Percentiles rank a stretch among this genome's conserved stretches.
Conservation (phyloP, 2,797 vertebrate genomes). For the Centroberyx gerrardi region DNA sequence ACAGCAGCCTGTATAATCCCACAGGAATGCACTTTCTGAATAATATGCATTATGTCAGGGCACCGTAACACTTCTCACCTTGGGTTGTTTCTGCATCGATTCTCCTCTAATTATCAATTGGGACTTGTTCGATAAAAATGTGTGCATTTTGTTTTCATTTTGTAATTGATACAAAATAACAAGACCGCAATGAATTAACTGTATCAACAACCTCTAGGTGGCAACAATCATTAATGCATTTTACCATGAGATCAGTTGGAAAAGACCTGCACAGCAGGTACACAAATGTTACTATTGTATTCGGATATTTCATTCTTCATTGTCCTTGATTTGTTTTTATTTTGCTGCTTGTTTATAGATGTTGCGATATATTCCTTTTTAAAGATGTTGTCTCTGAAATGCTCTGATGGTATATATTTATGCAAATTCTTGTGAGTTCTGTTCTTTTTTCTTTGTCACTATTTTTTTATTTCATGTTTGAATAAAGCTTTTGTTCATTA, state of each 20-base stretch:
- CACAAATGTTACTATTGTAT: slow-evolving; percentile 48
- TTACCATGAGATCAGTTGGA: slow-evolving; percentile 37
- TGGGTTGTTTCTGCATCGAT: slow-evolving; percentile 36
- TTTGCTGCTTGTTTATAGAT: slow-evolving; percentile 77
- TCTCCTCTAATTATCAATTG: slow-evolving; percentile 28
- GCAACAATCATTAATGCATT: slow-evolving; percentile 59
- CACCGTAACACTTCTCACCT: slow-evolving; percentile 55
- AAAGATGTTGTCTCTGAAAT: slow-evolving; percentile 72
- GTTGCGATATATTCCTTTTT: slow-evolving; percentile 72
- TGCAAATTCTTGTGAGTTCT: slow-evolving; percentile 81
- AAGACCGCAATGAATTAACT: slow-evolving; percentile 42
- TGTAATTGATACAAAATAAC: slow-evolving; percentile 29
- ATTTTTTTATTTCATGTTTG: slow-evolving; percentile 71
- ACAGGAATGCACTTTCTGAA: slow-evolving; percentile 61
- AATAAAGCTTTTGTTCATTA: slow-evolving; percentile 85
- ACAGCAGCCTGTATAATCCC: slow-evolving; percentile 66
- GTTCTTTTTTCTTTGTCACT: slow-evolving; percentile 66
- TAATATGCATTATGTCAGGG: slow-evolving; percentile 51
- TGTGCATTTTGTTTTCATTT: slow-evolving; percentile 37
- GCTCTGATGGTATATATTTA: slow-evolving; percentile 85
- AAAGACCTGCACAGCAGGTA: slow-evolving; percentile 62
- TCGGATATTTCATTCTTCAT: slow-evolving; percentile 59
- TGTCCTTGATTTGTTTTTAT: slow-evolving; percentile 62
- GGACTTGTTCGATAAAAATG: slow-evolving; percentile 31
- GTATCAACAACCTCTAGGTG: slow-evolving; percentile 61